Evolutionary conservation across 2,113 vertebrate species (phyloP).

Genomic region (Atherinomorus stipes): DNA sequence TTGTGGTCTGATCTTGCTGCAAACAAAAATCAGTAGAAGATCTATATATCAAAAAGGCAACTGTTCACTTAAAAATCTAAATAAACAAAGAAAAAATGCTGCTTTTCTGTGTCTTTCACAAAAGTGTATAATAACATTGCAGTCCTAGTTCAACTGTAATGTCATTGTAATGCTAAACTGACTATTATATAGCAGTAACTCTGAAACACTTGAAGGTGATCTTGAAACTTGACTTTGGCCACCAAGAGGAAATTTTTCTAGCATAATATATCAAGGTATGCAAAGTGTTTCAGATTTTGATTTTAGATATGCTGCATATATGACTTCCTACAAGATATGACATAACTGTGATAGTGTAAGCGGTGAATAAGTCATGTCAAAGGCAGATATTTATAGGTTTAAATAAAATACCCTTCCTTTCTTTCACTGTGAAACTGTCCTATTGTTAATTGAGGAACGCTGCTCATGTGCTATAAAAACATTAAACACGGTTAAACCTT

Average conservation of each 20-base stretch:
- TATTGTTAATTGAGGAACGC: constrained; percentile 20
- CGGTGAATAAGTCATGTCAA: constrained; percentile 39
- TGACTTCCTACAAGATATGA: constrained; percentile 20
- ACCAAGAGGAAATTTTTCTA: constrained; percentile 14
- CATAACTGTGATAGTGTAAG: constrained; percentile 5
- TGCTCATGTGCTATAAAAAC: constrained; percentile 12
- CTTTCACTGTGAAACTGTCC: constrained; percentile 16
- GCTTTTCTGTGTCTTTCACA: not conserved
- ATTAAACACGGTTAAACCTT: not conserved
- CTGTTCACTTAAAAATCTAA: too few relatives aligned
- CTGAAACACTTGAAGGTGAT: not conserved
- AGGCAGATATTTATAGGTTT: constrained; percentile 41
- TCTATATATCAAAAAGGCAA: too few relatives aligned
- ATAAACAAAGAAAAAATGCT: not conserved
- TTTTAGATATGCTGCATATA: not conserved
- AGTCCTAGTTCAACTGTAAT: not conserved
- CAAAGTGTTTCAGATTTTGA: constrained; percentile 19
- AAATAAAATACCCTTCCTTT: not conserved
- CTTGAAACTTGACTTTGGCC: constrained; percentile 18
- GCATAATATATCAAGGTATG: not conserved
- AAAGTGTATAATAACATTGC: not conserved
- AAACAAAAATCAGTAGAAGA: too few relatives aligned
- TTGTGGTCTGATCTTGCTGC: too few relatives aligned
- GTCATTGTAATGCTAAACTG: not conserved
- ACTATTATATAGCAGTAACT: not conserved